phyloP scores from a whole-genome alignment of 2,888 invertebrate genomes.

The Archaeoteleia sp. region DNA sequence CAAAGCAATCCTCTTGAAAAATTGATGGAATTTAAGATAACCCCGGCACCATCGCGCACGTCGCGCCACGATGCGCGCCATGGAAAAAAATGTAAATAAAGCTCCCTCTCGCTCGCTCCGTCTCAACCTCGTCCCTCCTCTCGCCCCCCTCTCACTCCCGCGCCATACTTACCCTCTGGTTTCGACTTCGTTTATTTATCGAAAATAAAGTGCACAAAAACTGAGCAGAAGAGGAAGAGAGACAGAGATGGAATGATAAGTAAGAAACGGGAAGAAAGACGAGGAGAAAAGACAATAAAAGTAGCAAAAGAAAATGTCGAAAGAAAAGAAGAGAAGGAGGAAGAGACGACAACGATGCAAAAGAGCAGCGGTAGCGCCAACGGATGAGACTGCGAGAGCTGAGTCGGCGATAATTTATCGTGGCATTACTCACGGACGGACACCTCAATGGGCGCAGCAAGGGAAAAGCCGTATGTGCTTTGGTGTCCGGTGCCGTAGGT shows the following conservation, averaged over 20 bases:
- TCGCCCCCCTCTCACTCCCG: constrained; percentile 9
- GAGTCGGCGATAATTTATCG: constrained; percentile 68
- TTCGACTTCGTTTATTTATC: constrained; percentile 33
- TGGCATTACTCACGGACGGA: constrained; percentile 71
- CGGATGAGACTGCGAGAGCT: constrained; percentile 28
- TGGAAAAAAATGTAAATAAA: constrained; percentile 48
- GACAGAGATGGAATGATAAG: neutral
- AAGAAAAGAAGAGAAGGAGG: constrained; percentile 10
- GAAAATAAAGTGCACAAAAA: constrained; percentile 15
- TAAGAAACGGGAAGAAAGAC: neutral
- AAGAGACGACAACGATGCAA: constrained; percentile 40
- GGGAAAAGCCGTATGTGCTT: constrained; percentile 47
- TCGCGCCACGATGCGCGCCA: constrained; percentile 16
- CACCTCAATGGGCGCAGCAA: constrained; percentile 67
- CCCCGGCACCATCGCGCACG: constrained; percentile 31
- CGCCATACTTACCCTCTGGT: too few species aligned
- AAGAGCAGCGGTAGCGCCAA: constrained; percentile 48
- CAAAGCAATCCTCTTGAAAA: constrained; percentile 51
- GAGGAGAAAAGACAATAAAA: constrained; percentile 15
- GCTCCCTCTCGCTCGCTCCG: too few species aligned
- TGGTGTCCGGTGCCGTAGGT: constrained; percentile 49
- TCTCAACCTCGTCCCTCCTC: neutral
- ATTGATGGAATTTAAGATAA: constrained; percentile 54
- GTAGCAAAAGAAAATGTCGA: constrained; percentile 11
- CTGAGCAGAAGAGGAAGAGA: constrained; percentile 2